Conservation (phyloP, 2,113 vertebrate genomes). For the Pseudonaja textilis region DNA sequence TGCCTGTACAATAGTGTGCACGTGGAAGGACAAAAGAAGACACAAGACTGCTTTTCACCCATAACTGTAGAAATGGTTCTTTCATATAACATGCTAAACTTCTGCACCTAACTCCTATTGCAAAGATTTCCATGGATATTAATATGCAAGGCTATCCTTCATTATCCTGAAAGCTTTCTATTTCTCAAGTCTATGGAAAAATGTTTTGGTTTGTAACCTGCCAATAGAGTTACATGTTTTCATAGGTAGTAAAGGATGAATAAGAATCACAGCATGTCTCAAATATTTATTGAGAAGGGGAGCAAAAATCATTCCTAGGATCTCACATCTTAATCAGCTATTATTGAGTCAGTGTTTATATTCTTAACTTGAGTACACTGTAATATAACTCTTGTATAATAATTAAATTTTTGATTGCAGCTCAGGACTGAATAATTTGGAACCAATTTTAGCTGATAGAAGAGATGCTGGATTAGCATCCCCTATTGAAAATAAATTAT, state of each 20-base stretch:
- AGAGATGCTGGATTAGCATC: neutral
- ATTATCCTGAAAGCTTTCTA: neutral
- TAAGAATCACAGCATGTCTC: neutral
- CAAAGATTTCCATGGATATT: neutral
- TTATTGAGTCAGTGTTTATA: neutral
- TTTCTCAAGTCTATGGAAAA: neutral
- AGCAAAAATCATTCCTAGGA: neutral
- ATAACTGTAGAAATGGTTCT: neutral
- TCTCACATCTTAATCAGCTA: neutral
- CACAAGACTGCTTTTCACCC: neutral
- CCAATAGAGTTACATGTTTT: neutral
- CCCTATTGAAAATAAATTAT: neutral
- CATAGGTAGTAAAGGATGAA: neutral
- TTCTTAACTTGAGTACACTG: neutral
- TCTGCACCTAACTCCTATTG: neutral
- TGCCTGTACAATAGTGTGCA: neutral
- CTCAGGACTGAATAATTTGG: neutral
- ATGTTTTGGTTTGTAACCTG: neutral
- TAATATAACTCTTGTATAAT: neutral
- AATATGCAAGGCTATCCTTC: neutral
- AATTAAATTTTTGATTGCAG: neutral
- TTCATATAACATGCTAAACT: neutral
- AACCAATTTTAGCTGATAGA: neutral
- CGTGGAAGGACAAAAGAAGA: neutral
- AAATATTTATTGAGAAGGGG: neutral